Conservation (phyloP, 2,888 invertebrate species). For the Apoda limacodes region DNA sequence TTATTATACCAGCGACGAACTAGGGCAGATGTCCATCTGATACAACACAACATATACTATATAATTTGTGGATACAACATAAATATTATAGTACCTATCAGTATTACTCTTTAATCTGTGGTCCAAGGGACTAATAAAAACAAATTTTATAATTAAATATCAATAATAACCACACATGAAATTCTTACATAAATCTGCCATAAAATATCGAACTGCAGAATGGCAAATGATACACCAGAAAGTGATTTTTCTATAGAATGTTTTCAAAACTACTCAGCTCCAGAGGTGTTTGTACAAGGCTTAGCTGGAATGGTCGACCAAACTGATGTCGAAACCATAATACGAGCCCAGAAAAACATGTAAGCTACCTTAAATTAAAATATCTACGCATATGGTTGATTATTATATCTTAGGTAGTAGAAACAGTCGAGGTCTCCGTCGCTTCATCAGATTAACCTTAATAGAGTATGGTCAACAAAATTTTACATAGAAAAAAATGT, state of each 20-base stretch:
- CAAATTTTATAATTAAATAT: neutral
- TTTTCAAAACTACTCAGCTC: constrained; percentile 90
- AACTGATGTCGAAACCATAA: constrained; percentile 89
- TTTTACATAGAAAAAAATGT: no score
- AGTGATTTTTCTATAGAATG: constrained; percentile 85
- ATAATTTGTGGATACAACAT: neutral
- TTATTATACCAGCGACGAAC: no score
- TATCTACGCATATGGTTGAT: no score
- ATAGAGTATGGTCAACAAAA: no score
- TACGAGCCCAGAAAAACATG: constrained; percentile 94
- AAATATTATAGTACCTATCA: neutral
- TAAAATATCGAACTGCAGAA: constrained; percentile 21
- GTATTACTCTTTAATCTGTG: neutral
- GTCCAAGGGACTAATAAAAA: neutral
- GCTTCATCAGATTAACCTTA: no score
- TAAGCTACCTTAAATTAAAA: no score
- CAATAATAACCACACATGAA: neutral
- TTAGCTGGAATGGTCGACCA: constrained; percentile 92
- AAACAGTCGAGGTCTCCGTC: no score
- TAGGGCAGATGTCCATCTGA: no score
- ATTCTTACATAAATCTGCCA: constrained; percentile 1
- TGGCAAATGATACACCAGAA: constrained; percentile 73
- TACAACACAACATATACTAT: no score
- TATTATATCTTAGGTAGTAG: no score
- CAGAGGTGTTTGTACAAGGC: constrained; percentile 94